Evolutionary conservation across 1,140 invertebrate species (phyloP), one percentile per base, ranked within the genome.

Genomic region (Cydia amplana): DNA sequence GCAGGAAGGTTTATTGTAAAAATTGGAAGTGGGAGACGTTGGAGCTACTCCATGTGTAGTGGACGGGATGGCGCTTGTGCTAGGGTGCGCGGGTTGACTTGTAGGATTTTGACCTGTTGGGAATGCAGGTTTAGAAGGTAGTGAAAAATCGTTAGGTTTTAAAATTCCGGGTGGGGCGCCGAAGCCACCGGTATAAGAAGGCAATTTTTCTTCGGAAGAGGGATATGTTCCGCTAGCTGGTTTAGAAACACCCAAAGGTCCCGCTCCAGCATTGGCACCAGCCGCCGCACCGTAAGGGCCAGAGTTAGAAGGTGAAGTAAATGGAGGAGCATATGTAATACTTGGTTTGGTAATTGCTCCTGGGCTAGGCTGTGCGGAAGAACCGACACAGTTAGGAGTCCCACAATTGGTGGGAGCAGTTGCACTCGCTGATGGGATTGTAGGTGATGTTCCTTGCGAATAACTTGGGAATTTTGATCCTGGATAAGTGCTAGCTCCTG

Each of bases 101-200:
- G 51, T 74, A 28, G 73, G 32, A 18, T 36, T 32, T 40, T 70
- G 65, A 36, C 65, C 32, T 40, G n/a, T 36, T 9, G 65, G 65
- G n/a, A 14, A 70, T 14, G 16, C 6, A 4, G 65, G 65, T 36
- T 75, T 75, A 16, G 75, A 70, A 16, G 79, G 78, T 23, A 75
- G 6, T 46, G 74, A 77, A 73, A 73, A 80, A 60, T 86, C 82
- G 80, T 86, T 82, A 20, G 86, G 86, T 73, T 81, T 84, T 67
- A 87, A 78, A 49, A 84, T 32, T 36, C 83, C 83, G 2, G 75
- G 20, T 49, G 81, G 79, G 5, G 76, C 82, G 43, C 82, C 80
- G 28, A 83, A 83, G 0, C 82, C 80, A 43, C 78, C 80, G 46
- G 74, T 75, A 60, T 84, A 81, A 32, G 72, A 1, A 49, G 82